phyloP scores from a whole-genome alignment of 53 echinoderm and acorn worm species.

The Patiria pectinifera region DNA sequence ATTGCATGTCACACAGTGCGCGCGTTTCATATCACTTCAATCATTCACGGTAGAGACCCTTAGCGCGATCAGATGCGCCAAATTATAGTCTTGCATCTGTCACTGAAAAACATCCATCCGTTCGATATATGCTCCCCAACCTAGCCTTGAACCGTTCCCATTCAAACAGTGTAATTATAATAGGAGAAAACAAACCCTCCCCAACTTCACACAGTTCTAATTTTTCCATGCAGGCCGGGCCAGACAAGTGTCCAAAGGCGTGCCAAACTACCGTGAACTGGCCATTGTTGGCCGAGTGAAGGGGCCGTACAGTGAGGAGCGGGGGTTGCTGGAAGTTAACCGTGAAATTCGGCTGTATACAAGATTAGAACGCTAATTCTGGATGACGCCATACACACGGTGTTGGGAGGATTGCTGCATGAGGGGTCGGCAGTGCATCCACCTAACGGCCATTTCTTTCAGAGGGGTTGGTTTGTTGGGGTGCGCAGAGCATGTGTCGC shows the following conservation, averaged over 20 bases:
- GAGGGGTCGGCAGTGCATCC: constrained; percentile 36
- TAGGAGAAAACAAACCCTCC: constrained; percentile 1
- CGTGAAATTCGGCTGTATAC: constrained; percentile 51
- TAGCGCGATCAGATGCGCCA: neutral
- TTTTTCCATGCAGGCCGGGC: neutral
- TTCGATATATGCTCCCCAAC: neutral
- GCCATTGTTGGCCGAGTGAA: constrained; percentile 1
- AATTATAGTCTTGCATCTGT: constrained; percentile 13
- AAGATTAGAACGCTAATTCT: constrained; percentile 56
- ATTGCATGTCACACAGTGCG: neutral
- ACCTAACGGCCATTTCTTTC: constrained; percentile 31
- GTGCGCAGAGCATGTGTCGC: neutral
- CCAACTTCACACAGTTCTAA: constrained; percentile 19
- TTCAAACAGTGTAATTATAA: neutral
- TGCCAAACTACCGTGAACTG: constrained; percentile 36
- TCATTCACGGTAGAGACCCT: neutral
- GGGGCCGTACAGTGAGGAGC: constrained; percentile 5
- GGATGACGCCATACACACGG: constrained; percentile 32
- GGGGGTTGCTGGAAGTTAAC: constrained; percentile 36
- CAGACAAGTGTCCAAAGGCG: neutral
- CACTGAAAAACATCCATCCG: neutral
- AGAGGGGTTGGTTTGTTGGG: neutral
- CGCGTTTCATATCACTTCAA: neutral
- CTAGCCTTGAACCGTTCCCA: constrained; percentile 38
- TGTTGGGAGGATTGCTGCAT: neutral